Base-by-base conservation (phyloP, 1,140 invertebrate genomes). In the Aphis gossypii region DNA sequence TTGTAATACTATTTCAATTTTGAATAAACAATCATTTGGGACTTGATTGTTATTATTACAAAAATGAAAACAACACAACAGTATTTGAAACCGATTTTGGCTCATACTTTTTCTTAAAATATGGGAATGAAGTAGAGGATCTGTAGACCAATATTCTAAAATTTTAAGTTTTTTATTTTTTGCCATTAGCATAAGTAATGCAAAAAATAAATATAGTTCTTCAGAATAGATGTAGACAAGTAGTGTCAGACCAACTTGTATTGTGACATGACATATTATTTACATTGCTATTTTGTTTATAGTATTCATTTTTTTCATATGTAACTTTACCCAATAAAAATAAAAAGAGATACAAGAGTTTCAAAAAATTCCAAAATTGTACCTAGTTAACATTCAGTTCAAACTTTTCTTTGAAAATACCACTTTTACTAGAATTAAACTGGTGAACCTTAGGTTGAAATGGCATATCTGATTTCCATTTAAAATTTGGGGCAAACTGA, bases 241-340 rank as follows among this genome's bases (percentile, higher is more conserved):
- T 91, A 76, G 41, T 76, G 35, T 91, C 54, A 76, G 38, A 41
- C 46, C 90, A 41, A 25, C 4, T 14, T 48, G 23, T 6, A 35
- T 38, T 23, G 44, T 9, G 46, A 88, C 0, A 30, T 48, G 86
- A 88, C 25, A 88, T 46, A 48, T 18, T 23, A 30, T 93, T 9
- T 93, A 6, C 86, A 92, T 88, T 25, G 2, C 0, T 88, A n/a
- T 88, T 46, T 46, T 46, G 46, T 11, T 9, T 46, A 88, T 30
- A 94, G 94, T 96, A 95, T 83, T 86, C 14, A 84, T 86, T 86
- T 51, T n/a, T 68, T 83, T 86, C 54, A 56, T 84, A 56, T 93
- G 30, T 35, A 56, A 60, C 83, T 83, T 83, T 46, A 11, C 46
- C 46, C 46, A 46, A 46, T 46, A 14, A 46, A 46, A 46, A 46